phyloP scores from a whole-genome alignment of 2,888 invertebrate genomes.

The Ectemnius cavifrons region DNA sequence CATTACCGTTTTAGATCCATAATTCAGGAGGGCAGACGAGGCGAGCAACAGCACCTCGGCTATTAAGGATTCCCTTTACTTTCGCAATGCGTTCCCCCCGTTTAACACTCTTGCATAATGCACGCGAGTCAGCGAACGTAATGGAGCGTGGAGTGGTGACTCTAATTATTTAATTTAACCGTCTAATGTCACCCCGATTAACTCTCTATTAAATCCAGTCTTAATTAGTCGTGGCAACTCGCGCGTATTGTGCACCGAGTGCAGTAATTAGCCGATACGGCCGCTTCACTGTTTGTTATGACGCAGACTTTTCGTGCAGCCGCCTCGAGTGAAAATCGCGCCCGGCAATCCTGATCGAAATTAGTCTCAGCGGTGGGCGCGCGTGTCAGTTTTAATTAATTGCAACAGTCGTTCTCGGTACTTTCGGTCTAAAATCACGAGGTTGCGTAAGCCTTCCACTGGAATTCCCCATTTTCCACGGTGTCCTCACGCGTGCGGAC shows the following conservation, averaged over 20 bases:
- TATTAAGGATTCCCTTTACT: not conserved
- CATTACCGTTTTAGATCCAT: slow-evolving; percentile 4
- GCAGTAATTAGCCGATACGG: slow-evolving; percentile 29
- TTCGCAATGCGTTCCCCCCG: not conserved
- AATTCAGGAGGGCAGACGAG: slow-evolving; percentile 2
- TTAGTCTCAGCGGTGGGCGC: not conserved
- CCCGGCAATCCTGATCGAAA: not conserved
- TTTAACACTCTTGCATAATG: not conserved
- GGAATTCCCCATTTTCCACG: not conserved
- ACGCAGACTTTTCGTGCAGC: not conserved
- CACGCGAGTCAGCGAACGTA: not conserved
- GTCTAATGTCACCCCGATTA: slow-evolving; percentile 22
- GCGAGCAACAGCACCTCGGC: not conserved
- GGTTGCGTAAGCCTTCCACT: not conserved
- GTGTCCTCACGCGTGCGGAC: not conserved
- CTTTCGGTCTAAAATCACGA: not conserved
- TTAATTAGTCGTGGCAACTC: slow-evolving; percentile 27
- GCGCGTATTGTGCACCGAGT: slow-evolving; percentile 17
- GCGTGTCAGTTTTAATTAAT: not conserved
- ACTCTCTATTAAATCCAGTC: slow-evolving; percentile 17
- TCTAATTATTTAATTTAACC: slow-evolving; percentile 40
- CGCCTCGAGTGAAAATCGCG: not conserved
- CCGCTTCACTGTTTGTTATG: no score
- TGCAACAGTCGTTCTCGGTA: not conserved
- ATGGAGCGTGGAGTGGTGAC: not conserved